These are phyloP conservation scores for Gymnoscopelus microlampas DNA, from an alignment of 2,797 vertebrate genomes.

Conservation along the genomic window DNA sequence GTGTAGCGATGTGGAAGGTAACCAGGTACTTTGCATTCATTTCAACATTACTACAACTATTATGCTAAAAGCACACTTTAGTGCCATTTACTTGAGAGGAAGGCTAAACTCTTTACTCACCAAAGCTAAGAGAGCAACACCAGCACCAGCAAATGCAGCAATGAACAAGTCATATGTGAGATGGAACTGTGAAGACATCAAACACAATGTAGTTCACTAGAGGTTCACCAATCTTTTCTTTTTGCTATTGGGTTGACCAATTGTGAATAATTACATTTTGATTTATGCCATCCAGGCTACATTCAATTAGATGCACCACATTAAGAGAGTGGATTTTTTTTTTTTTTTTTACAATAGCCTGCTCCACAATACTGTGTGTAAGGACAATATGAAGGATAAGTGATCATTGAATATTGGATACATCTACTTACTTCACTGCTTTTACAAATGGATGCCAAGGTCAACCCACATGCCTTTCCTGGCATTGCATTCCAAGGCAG, in stretches of 20 bases:
- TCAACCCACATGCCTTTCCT: constrained; percentile 92
- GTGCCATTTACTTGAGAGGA: not conserved
- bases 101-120: constrained; percentile 77
- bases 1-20: not conserved
- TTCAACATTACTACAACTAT: not conserved
- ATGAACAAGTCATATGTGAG: constrained; percentile 97
- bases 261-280: not conserved
- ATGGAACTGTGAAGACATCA: constrained; percentile 87
- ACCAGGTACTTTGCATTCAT: not conserved
- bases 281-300: not conserved
- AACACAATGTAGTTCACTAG: constrained; percentile 25
- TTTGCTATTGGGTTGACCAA: not conserved
- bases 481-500: constrained; percentile 96
- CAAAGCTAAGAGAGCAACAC: constrained; percentile 92
- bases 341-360: not conserved
- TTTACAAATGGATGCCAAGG: constrained; percentile 95
- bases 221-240: not conserved
- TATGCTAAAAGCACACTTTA: too few species aligned
- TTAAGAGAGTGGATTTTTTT: not conserved
- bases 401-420: constrained; percentile 25
- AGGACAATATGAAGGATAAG: constrained; percentile 19
- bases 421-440: constrained; percentile 90
- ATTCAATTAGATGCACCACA: too few species aligned
- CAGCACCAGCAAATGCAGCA: constrained; percentile 93
- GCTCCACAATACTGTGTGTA: constrained; percentile 14